Evolutionary conservation across 2,113 vertebrate genomes (phyloP).

Genomic region (Pedetes capensis): DNA sequence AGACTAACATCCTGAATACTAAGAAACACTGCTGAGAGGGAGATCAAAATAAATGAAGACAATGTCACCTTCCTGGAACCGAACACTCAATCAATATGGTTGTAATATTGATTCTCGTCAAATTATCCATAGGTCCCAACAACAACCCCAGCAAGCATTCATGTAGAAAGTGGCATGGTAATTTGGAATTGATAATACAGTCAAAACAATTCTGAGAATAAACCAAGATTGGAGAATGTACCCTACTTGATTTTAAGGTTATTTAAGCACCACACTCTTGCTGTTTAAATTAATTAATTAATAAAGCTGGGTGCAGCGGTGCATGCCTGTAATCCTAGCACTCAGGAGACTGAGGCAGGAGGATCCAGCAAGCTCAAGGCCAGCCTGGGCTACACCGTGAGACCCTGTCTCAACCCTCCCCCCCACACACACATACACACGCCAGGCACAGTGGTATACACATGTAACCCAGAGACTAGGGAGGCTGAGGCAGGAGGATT

Average conservation of each 20-base stretch:
- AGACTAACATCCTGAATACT: background rate
- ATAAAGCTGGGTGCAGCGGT: too few species aligned
- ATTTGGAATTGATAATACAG: background rate
- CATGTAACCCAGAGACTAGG: too few species aligned
- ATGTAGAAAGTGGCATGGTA: background rate
- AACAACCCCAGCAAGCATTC: background rate
- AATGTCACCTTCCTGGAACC: background rate
- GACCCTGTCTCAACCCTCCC: too few species aligned
- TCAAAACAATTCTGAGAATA: background rate
- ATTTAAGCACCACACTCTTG: too few species aligned
- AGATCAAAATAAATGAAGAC: background rate
- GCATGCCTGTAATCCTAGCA: too few species aligned
- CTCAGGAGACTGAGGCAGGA: too few species aligned
- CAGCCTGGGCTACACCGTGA: too few species aligned
- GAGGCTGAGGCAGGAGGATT: too few species aligned
- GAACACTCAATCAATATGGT: background rate
- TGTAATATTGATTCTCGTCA: background rate
- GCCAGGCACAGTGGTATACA: too few species aligned
- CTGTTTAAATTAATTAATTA: too few species aligned
- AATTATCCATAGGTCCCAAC: background rate
- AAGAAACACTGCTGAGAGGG: background rate
- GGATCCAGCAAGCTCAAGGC: too few species aligned
- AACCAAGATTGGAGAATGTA: background rate
- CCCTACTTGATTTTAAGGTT: background rate
- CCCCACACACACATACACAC: too few species aligned